These are phyloP conservation scores for Nettapus auritus DNA, from an alignment of 2,113 vertebrate genomes.

Conservation along the genomic window DNA sequence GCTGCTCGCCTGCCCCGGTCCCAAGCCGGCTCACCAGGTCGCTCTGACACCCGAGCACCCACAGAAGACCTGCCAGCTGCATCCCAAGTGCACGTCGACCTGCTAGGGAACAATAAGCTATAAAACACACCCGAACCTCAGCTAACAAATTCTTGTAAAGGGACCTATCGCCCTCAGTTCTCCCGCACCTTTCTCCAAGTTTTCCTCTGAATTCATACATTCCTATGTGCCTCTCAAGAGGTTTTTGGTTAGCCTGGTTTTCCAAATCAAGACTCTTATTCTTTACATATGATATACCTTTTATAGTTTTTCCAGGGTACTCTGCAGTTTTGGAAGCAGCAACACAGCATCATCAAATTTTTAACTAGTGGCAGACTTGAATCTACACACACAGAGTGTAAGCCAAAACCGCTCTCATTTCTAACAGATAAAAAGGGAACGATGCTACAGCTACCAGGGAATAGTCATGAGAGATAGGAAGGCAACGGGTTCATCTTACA, in stretches of 20 bases:
- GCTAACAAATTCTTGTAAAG: not conserved
- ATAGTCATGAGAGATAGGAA: not conserved
- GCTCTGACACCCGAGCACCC: not conserved
- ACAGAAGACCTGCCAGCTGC: not conserved
- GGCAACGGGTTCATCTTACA: not conserved
- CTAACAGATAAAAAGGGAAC: not conserved
- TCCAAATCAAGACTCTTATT: slow-evolving; percentile 12
- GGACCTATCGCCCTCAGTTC: not conserved
- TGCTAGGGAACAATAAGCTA: not conserved
- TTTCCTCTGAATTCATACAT: not conserved
- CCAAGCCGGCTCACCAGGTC: slow-evolving; percentile 15
- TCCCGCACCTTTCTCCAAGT: not conserved
- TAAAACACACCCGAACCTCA: not conserved
- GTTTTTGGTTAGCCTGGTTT: not conserved
- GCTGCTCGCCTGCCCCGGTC: slow-evolving; percentile 14
- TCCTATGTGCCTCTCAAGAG: not conserved
- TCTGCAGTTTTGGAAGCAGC: not conserved
- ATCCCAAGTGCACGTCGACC: not conserved
- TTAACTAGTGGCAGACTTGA: slow-evolving; percentile 1
- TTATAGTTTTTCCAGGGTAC: not conserved
- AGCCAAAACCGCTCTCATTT: not conserved
- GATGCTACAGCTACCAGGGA: not conserved
- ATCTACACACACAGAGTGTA: not conserved
- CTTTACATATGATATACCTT: not conserved
- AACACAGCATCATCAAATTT: not conserved